Conservation (phyloP, 2,797 vertebrate species). For the Ctenopoma kingsleyae region DNA sequence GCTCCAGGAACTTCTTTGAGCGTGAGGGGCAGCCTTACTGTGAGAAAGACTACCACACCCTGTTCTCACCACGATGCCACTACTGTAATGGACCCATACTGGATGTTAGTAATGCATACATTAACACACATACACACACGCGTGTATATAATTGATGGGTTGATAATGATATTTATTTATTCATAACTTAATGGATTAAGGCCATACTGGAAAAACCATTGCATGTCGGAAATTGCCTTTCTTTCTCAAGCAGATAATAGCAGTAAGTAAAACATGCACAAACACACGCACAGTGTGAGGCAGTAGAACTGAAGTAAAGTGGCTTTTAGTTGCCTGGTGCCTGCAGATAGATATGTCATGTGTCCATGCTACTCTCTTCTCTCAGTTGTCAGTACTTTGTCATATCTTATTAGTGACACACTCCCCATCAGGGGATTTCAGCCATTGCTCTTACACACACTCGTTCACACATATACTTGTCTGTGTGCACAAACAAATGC, state of each 20-base stretch:
- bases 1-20: slow-evolving; percentile 96
- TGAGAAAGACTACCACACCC: slow-evolving; percentile 94
- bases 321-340: slow-evolving; percentile 1
- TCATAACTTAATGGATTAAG: slow-evolving; percentile 67
- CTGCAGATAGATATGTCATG: neutral
- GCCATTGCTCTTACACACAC: slow-evolving; percentile 7
- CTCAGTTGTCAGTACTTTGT: slow-evolving; percentile 27
- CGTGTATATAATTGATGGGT: neutral
- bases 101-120: slow-evolving; percentile 87
- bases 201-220: slow-evolving; percentile 53
- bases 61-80: slow-evolving; percentile 95
- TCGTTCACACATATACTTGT: neutral
- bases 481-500: neutral
- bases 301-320: neutral
- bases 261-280: neutral
- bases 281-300: slow-evolving; percentile 6
- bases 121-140: slow-evolving; percentile 13
- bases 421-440: slow-evolving; percentile 21
- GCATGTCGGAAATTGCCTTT: slow-evolving; percentile 30
- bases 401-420: slow-evolving; percentile 36
- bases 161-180: slow-evolving; percentile 70
- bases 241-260: slow-evolving; percentile 25
- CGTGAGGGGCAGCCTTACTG: slow-evolving; percentile 94
- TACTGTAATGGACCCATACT: slow-evolving; percentile 97
- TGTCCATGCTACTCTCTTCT: slow-evolving; percentile 17